Base-by-base conservation (phyloP, 1,140 invertebrate genomes). In the Penaeus japonicus region DNA sequence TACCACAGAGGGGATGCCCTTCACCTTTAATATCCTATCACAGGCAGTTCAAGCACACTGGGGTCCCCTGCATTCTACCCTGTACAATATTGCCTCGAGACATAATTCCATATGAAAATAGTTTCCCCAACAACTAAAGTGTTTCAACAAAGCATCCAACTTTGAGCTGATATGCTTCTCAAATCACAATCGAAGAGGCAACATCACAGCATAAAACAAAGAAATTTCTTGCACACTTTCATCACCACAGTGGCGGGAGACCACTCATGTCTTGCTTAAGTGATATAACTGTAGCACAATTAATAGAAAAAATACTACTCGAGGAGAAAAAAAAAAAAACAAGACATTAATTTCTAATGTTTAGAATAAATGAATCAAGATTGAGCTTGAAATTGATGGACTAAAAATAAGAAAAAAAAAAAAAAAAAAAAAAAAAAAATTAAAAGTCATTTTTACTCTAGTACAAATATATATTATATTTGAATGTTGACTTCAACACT, bases 1-100 rank as follows among this genome's bases (percentile, higher is more conserved):
- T 88, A 83, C 87, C 83, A 88, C 87, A 88, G 87, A 88, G 70
- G 85, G 81, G 87, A 88, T 88, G 87, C 87, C 87, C 87, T 88
- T 81, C 80, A 88, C 87, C 65, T 73, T 88, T 84, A 73, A 88
- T 81, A 88, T 83, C 73, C 81, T 88, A 88, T 88, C 87, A 88
- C 87, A 88, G 87, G 87, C 87, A 88, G 73, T 39, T 88, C 87
- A 88, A 88, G 87, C 87, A 88, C 87, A 77, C 30, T 88, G 87
- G 87, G 87, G 87, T 88, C 87, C 87, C 87, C 80, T 88, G 87
- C 70, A 59, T 55, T 88, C 80, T 88, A 77, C 80, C 87, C 65
- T 88, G 87, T 88, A 88, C 70, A 77, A 53, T 24, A 73, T 30
- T 32, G 35, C 70, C 70, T 73, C 24, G n/a, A 73, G 17, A 24